Base-by-base conservation (phyloP, 1,140 invertebrate species). In the Propsilocerus akamusi region DNA sequence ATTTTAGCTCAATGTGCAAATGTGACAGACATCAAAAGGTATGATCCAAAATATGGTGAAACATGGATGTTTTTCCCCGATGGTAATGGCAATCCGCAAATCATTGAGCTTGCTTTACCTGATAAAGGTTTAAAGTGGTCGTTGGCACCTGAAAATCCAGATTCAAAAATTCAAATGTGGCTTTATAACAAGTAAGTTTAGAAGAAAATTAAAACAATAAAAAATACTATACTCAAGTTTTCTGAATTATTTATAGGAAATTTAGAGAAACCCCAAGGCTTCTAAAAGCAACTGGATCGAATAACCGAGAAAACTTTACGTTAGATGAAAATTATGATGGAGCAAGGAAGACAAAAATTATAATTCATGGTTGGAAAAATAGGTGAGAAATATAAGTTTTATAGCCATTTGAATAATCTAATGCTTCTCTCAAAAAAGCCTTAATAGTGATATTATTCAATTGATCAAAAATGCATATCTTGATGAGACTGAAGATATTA, bases 291-390 rank as follows among this genome's bases (percentile, higher is more conserved):
- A 26, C 22, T 3, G 22, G 46, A 24, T 5, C 23, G 12, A 17
- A 17, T 24, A 47, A 47, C 10, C 5, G 5, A 24, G 46, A 23
- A 25, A 20, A 25, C 22, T 47, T 47, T 10, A 6, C 46, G 17
- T 32, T 55, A 69, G n/a, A 53, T 68, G 71, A 2, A 56, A 67
- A 47, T 78, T 82, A 24, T 53, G 68, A 79, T 51, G 55, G 70
- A 7, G 65, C 64, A 2, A 72, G 71, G 51, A 64, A 70, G 37
- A 74, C 77, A 2, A 78, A 74, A 59, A 70, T 83, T 20, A 63
- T 86, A 25, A 77, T 79, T 22, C 86, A 91, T 57, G 86, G 86
- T 1, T 90, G 77, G 77, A 68, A 75, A 53, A 37, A 37, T 37
- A 37, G 20, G 32, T 37, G 20, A 17, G 6, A 6, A 37, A 37